Conservation (phyloP, 2,113 vertebrate genomes). For the Mixornis gularis region DNA sequence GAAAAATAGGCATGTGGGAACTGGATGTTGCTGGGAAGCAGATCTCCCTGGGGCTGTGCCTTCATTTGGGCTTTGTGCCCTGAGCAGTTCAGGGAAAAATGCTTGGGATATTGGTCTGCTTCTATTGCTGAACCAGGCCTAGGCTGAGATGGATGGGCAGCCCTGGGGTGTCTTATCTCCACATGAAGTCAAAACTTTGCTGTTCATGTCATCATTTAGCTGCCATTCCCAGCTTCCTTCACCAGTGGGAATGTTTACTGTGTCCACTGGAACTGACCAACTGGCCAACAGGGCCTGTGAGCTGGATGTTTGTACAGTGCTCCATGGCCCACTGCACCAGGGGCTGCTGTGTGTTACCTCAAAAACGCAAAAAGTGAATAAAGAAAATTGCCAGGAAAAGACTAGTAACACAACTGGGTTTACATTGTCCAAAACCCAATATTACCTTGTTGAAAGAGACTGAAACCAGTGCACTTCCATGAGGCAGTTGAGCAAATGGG, state of each 20-base stretch:
- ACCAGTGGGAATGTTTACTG: neutral
- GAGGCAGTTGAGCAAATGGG: neutral
- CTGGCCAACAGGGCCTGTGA: neutral
- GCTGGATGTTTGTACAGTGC: neutral
- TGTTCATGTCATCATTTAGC: neutral
- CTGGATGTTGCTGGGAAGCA: neutral
- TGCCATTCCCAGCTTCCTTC: neutral
- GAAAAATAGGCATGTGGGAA: neutral
- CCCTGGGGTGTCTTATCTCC: neutral
- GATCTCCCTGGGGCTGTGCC: neutral
- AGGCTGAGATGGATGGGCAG: neutral
- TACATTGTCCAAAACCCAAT: neutral
- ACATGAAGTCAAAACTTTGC: neutral
- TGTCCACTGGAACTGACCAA: neutral
- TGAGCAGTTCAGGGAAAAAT: neutral
- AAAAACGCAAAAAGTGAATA: neutral
- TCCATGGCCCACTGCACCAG: neutral
- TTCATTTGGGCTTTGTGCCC: neutral
- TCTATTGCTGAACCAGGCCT: neutral
- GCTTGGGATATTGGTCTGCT: neutral
- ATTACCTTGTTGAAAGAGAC: neutral
- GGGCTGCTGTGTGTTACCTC: accelerated
- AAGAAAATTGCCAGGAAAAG: neutral
- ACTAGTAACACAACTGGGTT: neutral
- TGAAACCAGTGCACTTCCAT: neutral